Conservation (phyloP, 2,888 invertebrate genomes). For the Drosophila sordidapex region DNA sequence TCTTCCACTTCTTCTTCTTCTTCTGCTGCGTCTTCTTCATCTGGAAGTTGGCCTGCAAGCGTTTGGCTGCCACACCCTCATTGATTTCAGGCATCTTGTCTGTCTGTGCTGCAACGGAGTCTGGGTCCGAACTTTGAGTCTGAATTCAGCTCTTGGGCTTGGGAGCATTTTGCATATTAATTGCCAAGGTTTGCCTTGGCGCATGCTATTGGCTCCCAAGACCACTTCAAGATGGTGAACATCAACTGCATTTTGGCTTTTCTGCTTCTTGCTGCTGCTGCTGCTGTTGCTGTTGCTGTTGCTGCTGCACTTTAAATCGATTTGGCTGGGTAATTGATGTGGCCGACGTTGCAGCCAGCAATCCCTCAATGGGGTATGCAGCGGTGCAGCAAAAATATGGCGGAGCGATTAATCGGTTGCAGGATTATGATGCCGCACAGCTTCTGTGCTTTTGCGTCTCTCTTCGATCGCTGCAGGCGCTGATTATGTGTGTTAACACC, state of each 20-base stretch:
- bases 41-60: slow-evolving; percentile 53
- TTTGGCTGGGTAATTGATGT: slow-evolving; percentile 73
- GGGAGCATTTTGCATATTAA: slow-evolving; percentile 77
- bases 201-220: slow-evolving; percentile 74
- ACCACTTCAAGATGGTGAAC: slow-evolving; percentile 61
- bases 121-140: slow-evolving; percentile 27
- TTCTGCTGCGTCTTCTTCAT: not conserved
- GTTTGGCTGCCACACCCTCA: slow-evolving; percentile 74
- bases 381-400: slow-evolving; percentile 48
- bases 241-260: slow-evolving; percentile 39
- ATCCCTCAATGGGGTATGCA: slow-evolving; percentile 48
- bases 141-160: slow-evolving; percentile 29
- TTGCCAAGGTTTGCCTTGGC: slow-evolving; percentile 59
- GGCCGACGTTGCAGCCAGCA: slow-evolving; percentile 64
- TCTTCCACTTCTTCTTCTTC: not conserved
- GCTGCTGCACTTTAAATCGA: slow-evolving; percentile 70
- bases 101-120: slow-evolving; percentile 21
- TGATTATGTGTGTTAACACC: slow-evolving; percentile 79
- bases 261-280: slow-evolving; percentile 10
- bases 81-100: slow-evolving; percentile 72
- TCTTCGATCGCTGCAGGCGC: slow-evolving; percentile 46
- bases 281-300: slow-evolving; percentile 44
- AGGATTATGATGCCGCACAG: slow-evolving; percentile 68
- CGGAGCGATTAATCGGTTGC: slow-evolving; percentile 57
- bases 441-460: slow-evolving; percentile 59